These are phyloP conservation scores for Babyrousa celebensis DNA, from an alignment of 2,797 vertebrate genomes.

Conservation along the genomic window DNA sequence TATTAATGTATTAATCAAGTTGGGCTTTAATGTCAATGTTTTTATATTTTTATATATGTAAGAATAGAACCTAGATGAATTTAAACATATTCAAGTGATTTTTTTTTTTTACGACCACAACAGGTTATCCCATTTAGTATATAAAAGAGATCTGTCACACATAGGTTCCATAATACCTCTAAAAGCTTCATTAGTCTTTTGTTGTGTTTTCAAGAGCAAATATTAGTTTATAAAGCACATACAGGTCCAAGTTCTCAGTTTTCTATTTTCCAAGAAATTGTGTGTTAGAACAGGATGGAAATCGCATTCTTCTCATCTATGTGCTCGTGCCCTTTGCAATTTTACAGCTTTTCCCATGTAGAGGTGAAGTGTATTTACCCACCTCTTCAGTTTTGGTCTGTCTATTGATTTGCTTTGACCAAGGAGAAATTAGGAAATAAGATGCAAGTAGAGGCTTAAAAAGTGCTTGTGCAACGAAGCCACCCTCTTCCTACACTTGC, in stretches of 20 bases:
- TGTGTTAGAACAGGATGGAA: not conserved
- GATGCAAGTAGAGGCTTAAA: not conserved
- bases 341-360: not conserved
- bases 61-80: not conserved
- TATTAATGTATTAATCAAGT: not conserved
- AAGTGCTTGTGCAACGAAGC: not conserved
- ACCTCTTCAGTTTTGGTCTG: not conserved
- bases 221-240: not conserved
- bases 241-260: not conserved
- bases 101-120: not conserved
- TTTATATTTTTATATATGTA: not conserved
- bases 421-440: not conserved
- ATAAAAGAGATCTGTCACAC: not conserved
- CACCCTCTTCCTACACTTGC: not conserved
- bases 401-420: not conserved
- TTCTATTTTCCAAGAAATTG: not conserved
- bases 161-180: not conserved
- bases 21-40: not conserved
- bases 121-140: not conserved
- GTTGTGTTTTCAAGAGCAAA: constrained; percentile 12
- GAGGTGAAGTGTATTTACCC: not conserved
- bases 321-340: not conserved
- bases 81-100: not conserved
- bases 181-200: not conserved
- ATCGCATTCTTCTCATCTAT: not conserved